These are phyloP conservation scores for Temnothorax longispinosus DNA, from an alignment of 1,140 invertebrate genomes.

Conservation along the genomic window DNA sequence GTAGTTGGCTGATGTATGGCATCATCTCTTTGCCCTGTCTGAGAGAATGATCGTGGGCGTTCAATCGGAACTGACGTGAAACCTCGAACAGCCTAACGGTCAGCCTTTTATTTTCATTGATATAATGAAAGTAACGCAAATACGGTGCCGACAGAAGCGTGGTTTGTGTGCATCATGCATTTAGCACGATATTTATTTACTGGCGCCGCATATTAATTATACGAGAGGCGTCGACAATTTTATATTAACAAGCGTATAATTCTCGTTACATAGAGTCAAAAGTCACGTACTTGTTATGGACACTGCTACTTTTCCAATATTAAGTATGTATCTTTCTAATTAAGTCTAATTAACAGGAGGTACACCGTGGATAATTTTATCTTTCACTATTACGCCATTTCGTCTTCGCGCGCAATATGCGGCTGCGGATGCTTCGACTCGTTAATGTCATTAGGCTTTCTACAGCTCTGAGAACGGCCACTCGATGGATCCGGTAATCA, in stretches of 20 bases:
- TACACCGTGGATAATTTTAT: background rate
- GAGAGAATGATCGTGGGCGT: constrained; percentile 25
- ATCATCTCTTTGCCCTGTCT: constrained; percentile 30
- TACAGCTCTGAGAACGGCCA: constrained; percentile 10
- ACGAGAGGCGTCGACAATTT: background rate
- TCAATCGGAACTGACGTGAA: constrained; percentile 44
- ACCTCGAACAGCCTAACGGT: constrained; percentile 7
- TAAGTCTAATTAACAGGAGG: background rate
- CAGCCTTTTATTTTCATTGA: constrained; percentile 17
- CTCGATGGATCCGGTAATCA: constrained; percentile 37
- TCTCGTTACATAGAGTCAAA: background rate
- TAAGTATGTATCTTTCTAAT: background rate
- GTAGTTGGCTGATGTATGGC: constrained; percentile 28
- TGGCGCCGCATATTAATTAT: background rate
- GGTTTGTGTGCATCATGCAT: background rate
- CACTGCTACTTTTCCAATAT: background rate
- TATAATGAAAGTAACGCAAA: constrained; percentile 45
- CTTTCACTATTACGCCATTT: constrained; percentile 6
- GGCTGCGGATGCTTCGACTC: background rate
- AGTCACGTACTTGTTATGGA: background rate
- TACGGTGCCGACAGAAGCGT: background rate
- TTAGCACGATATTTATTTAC: background rate
- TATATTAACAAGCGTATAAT: background rate
- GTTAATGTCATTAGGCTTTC: constrained; percentile 45
- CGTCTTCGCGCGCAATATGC: background rate